Evolutionary conservation across 2,888 invertebrate genomes (phyloP).

Genomic region (Sericinus montela): DNA sequence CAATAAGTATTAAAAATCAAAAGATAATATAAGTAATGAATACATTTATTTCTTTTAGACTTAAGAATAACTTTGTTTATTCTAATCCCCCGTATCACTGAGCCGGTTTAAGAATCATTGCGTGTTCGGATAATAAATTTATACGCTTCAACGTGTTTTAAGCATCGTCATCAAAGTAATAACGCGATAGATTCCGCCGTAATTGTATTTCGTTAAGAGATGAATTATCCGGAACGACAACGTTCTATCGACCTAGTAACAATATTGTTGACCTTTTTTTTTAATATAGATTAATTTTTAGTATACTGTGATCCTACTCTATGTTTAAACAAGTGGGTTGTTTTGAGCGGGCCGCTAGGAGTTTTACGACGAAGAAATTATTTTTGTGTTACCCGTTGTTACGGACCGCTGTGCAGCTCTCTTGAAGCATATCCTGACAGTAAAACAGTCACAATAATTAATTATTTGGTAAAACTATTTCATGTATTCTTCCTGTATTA

Average conservation of each 20-base stretch:
- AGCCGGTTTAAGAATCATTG: not conserved
- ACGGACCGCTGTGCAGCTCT: slow-evolving; percentile 12
- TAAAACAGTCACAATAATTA: slow-evolving; percentile 38
- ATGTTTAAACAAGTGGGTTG: slow-evolving; percentile 17
- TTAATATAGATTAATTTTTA: not conserved
- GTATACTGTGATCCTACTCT: slow-evolving; percentile 25
- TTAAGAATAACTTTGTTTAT: no score
- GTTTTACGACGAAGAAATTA: slow-evolving; percentile 46
- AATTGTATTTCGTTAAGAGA: slow-evolving; percentile 36
- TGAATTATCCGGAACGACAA: not conserved
- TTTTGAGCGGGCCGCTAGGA: slow-evolving; percentile 22
- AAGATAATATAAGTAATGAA: no score
- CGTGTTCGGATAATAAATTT: not conserved
- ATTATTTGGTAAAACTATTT: slow-evolving; percentile 49
- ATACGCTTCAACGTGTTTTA: slow-evolving; percentile 21
- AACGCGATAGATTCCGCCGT: slow-evolving; percentile 41
- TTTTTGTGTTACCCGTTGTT: slow-evolving; percentile 37
- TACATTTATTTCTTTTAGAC: no score
- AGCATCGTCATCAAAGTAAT: slow-evolving; percentile 50
- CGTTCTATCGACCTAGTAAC: not conserved
- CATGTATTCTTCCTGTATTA: slow-evolving; percentile 35
- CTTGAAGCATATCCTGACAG: slow-evolving; percentile 35
- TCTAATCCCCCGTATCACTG: not conserved
- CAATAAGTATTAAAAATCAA: no score
- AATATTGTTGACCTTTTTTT: not conserved